Evolutionary conservation across 2,888 invertebrate genomes (phyloP), one percentile per base, ranked within the genome.

Genomic region (Tanypteryx hageni): DNA sequence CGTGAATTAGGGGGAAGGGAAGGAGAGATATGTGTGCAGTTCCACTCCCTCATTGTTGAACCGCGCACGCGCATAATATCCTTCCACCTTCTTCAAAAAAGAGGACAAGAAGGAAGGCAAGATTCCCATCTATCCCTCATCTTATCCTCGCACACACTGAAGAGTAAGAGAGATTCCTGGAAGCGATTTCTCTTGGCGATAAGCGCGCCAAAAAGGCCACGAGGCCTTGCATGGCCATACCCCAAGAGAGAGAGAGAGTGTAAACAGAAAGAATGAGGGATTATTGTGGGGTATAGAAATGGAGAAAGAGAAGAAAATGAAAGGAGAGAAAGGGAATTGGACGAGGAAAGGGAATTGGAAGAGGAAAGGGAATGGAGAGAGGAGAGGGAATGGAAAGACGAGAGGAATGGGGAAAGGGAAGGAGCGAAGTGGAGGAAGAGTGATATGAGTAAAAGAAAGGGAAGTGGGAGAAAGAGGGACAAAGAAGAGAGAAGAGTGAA

Each of bases 111-210:
- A 64, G 31, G n/a, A 56, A n/a, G 83, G 83, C 44, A 83, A 68
- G 89, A 89, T 89, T 64, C 56, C 64, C 68, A 89, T 89, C 89
- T 89, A 89, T 89, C 89, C 89, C 64, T 89, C 89, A 89, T 89
- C 89, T 89, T 44, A 89, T 89, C 89, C 89, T 64, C 68, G 7
- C 83, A 56, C 56, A 0, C 10, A 83, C 8, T 16, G 7, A 83
- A 83, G 83, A 83, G 83, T 18, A n/a, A 89, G 31, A 86, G 61
- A 89, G 64, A 89, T 89, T 89, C 64, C 89, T 61, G 89, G 89
- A 89, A 89, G 89, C 64, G 89, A 89, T 89, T 68, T n/a, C 64
- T 10, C 0, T 0, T 16, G 56, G 16, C 14, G 89, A 89, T 89
- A 89, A 68, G 61, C 89, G 64, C 64, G 56, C 89, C 89, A 10